Evolutionary conservation across 2,797 vertebrate species (phyloP), one percentile per base, ranked within the genome.

Genomic region (Manis pentadactyla): DNA sequence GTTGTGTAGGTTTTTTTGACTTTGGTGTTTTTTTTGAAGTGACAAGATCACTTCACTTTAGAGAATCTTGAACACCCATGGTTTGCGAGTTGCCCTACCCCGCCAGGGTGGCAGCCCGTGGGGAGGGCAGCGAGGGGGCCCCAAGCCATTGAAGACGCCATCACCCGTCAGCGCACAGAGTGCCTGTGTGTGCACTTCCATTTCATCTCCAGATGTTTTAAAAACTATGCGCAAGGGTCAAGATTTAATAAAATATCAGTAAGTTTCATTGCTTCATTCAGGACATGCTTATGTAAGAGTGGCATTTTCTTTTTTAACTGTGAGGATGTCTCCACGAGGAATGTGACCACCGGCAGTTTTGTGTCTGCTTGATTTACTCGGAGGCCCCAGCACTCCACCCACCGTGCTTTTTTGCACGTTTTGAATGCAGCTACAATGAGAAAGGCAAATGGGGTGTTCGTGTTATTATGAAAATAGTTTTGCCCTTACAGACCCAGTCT

Each of bases 391-490:
- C 27, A 49, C 7, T 63, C 68, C 27, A 49, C 7, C 21, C 4
- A 39, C 23, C 19, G 13, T 11, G 46, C 8, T 15, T 59, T 92
- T 94, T 94, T 71, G 4, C 18, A 46, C 71, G n/a, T n/a, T n/a
- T 11, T 91, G 51, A 78, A 63, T 84, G 59, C 39, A 46, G 69
- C 2, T 42, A 39, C 5, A 39, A 14, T 57, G 12, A 34, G 59
- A 87, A 87, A 37, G 71, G 39, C 37, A 61, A 71, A 42, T 84
- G 21, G 18, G 15, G 34, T 63, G 53, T 95, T 86, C 25, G 34
- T 42, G 29, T 88, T 84, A 34, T 39, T 68, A 34, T 64, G 46
- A 92, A 89, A 79, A 68, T 90, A 29, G 57, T 86, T 83, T 90
- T 29, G 0, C 17, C 34, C 25, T 42, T 87, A 55, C 25, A 31